Evolutionary conservation across 2,113 vertebrate genomes (phyloP), one percentile per base, ranked within the genome.

Genomic region (Galbula dea): DNA sequence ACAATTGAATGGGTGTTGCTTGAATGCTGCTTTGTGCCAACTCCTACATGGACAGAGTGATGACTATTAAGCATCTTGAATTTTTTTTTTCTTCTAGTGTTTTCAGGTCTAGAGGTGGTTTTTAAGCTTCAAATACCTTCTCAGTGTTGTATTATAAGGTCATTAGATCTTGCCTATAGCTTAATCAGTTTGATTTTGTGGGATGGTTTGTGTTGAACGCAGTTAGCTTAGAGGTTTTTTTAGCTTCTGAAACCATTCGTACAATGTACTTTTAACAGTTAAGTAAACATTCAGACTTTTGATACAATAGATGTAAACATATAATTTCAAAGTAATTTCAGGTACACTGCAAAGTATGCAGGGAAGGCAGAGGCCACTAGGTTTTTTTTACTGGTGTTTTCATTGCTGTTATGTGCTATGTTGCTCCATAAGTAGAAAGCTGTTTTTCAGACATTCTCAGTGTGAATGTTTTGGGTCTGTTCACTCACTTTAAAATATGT

Each of bases 11-110:
- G 16, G 17, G 30, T 73, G 8, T 85, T 72, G 32, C 62, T 89
- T 86, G 67, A 89, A 85, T 65, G 29, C 59, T 77, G 63, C 54
- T 30, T 76, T 77, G 34, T 95, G 71, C 84, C 88, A 57, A 12
- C 37, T 82, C 41, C 66, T 89, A 0, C 26, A 2, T 22, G 71
- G 59, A 72, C 58, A 73, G 86, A 43, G 32, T 46, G 46, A 67
- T 94, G 49, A 45, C 54, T 92, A 4, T 17, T 51, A 54, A 76
- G 36, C 22, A 22, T 84, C 58, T 79, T 79, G 30, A 5, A 34
- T 34, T 22, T 10, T 18, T 15, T 12, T 5, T 9, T 39, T 3
- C 21, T 69, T 54, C 46, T 34, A 41, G 26, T 14, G 30, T 27
- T 58, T 71, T 83, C 26, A 46, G 27, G 36, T 67, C 86, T 43